Evolutionary conservation across 2,888 invertebrate species (phyloP).

Genomic region (Gortyna flavago): DNA sequence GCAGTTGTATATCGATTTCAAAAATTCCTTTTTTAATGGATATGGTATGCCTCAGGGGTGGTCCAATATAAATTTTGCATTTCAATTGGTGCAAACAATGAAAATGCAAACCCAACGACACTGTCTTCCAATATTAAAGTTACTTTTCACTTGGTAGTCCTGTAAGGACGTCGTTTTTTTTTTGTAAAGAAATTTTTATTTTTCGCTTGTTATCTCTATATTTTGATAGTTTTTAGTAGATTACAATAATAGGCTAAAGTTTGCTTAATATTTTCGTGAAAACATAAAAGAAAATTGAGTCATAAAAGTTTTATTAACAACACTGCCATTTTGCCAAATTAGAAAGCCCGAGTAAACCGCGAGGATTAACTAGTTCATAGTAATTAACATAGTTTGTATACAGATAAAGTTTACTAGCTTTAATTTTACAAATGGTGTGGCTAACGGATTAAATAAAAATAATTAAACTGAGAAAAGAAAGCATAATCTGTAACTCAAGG

Average conservation of each 20-base stretch:
- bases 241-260: background rate
- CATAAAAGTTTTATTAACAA: slow-evolving; percentile 11
- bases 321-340: slow-evolving; percentile 20
- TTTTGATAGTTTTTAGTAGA: background rate
- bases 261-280: background rate
- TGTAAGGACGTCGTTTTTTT: no score
- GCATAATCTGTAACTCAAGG: background rate
- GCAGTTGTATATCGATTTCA: no score
- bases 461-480: slow-evolving; percentile 1
- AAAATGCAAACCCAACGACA: no score
- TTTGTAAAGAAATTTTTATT: no score
- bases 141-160: no score
- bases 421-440: slow-evolving; percentile 40
- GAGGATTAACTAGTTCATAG: slow-evolving; percentile 13
- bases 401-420: slow-evolving; percentile 16
- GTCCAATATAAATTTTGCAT: no score
- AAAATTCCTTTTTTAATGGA: no score
- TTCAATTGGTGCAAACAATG: no score
- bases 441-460: slow-evolving; percentile 24
- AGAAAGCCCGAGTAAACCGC: slow-evolving; percentile 2
- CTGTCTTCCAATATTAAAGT: no score
- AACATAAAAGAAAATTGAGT: background rate
- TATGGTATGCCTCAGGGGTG: no score
- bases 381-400: slow-evolving; percentile 23
- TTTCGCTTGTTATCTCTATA: no score